Evolutionary conservation across 2,113 vertebrate species (phyloP).

Genomic region (Entelurus aequoreus): DNA sequence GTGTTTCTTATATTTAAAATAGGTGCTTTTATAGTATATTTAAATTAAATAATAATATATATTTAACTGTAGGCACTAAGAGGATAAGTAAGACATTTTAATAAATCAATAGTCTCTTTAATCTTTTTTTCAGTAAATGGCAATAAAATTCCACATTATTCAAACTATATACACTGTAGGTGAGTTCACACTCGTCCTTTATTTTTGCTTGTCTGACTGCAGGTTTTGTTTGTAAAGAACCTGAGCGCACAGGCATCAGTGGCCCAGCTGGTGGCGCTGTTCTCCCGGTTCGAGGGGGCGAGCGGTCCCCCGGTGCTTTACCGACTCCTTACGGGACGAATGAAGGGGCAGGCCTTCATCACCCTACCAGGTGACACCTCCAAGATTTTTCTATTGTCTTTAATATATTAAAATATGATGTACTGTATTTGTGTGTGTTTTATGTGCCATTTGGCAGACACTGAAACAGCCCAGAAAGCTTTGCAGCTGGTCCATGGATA

Average conservation of each 20-base stretch:
- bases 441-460: constrained; percentile 61
- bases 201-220: neutral
- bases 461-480: constrained; percentile 70
- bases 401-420: no score
- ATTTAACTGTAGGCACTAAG: no score
- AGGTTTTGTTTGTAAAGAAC: constrained; percentile 94
- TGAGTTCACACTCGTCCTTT: neutral
- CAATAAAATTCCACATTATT: neutral
- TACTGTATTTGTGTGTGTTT: neutral
- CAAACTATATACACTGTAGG: neutral
- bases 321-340: constrained; percentile 83
- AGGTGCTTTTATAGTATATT: no score
- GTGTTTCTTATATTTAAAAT: no score
- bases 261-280: constrained; percentile 85
- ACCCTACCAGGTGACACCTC: constrained; percentile 78
- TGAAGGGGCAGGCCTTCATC: constrained; percentile 91
- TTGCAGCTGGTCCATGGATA: constrained; percentile 82
- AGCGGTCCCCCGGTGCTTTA: constrained; percentile 70
- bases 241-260: constrained; percentile 75
- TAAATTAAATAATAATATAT: no score
- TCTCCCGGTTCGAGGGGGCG: constrained; percentile 82
- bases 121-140: neutral
- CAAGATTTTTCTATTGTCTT: no score
- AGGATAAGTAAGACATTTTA: neutral
- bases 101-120: neutral